Conservation (phyloP, 2,113 vertebrate species). For the Galbula dea region DNA sequence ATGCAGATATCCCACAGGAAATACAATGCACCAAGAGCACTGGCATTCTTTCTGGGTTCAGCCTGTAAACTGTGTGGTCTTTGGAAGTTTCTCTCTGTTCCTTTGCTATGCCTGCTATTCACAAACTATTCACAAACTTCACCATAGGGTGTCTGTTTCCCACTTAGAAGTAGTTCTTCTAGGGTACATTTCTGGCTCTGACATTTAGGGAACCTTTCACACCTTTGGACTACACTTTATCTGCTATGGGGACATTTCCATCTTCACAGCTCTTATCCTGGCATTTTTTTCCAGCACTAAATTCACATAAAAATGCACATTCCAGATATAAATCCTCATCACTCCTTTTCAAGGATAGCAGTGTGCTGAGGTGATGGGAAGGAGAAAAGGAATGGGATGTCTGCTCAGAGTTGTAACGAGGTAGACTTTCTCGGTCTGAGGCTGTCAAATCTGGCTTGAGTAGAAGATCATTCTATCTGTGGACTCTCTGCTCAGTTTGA, state of each 20-base stretch:
- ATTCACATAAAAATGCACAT: neutral
- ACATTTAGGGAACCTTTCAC: neutral
- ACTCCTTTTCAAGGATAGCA: neutral
- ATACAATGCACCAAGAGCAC: neutral
- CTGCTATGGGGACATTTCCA: neutral
- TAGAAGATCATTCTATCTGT: neutral
- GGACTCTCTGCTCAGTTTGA: neutral
- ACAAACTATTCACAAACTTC: neutral
- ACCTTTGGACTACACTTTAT: neutral
- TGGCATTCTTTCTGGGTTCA: neutral
- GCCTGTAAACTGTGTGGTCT: slow-evolving; percentile 14
- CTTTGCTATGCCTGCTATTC: neutral
- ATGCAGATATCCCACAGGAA: slow-evolving; percentile 3
- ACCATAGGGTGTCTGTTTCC: neutral
- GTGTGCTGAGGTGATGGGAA: neutral
- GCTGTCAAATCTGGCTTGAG: neutral
- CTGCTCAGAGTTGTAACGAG: neutral
- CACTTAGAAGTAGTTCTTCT: neutral
- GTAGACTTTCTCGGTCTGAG: neutral
- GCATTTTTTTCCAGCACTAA: neutral
- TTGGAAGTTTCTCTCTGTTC: neutral
- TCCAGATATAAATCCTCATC: neutral
- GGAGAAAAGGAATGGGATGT: neutral
- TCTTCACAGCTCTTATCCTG: neutral
- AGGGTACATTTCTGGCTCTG: neutral